These are phyloP conservation scores for Cryptomyrus ogoouensis DNA, from an alignment of 2,113 vertebrate genomes.

Conservation along the genomic window DNA sequence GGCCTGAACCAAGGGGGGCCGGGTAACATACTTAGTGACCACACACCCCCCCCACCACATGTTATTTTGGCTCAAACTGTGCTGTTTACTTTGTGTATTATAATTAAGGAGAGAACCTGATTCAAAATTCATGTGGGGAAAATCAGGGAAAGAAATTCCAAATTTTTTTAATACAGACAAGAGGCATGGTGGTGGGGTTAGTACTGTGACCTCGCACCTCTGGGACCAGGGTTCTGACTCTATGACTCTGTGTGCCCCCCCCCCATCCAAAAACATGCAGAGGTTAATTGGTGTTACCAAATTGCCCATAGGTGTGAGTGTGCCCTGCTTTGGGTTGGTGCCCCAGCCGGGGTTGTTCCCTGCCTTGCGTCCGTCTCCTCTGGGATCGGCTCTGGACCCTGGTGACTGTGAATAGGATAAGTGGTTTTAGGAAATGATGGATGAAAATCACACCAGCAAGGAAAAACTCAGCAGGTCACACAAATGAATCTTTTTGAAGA, in stretches of 20 bases:
- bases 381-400: background rate
- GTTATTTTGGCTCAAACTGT: background rate
- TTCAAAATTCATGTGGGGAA: background rate
- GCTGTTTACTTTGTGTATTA: background rate
- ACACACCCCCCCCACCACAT: background rate
- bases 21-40: background rate
- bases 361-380: too few species aligned
- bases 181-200: background rate
- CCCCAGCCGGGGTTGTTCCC: background rate
- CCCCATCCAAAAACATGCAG: too few species aligned
- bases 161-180: background rate
- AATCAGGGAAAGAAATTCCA: background rate
- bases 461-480: background rate
- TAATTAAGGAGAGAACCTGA: background rate
- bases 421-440: background rate
- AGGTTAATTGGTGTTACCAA: too few species aligned
- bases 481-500: slow-evolving; percentile 47
- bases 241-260: too few species aligned
- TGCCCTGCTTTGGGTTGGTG: too few species aligned
- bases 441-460: background rate
- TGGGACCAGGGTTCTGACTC: too few species aligned
- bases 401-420: background rate
- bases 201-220: too few species aligned
- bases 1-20: background rate
- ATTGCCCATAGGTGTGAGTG: too few species aligned